A percentile compares a stretch with the other conserved stretches of the same genome.
Evolutionary conservation across 2,797 vertebrate species (phyloP).

Genomic region (Phrynocephalus vlangalii): DNA sequence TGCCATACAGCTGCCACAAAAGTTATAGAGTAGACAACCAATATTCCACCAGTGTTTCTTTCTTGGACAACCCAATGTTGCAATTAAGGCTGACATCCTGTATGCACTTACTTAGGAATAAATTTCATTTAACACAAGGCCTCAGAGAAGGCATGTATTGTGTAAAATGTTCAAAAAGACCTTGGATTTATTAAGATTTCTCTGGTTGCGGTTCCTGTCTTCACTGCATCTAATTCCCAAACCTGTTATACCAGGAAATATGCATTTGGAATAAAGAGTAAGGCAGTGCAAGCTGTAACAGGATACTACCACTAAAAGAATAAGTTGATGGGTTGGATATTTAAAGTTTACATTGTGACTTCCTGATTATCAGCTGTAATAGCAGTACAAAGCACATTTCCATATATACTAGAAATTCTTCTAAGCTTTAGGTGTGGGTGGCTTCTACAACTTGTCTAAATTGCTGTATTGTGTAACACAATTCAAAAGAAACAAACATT

Average conservation of each 20-base stretch:
- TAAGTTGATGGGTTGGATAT: neutral
- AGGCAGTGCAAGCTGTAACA: neutral
- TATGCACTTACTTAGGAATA: neutral
- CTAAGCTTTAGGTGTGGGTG: neutral
- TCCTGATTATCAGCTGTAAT: neutral
- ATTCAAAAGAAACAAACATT: neutral
- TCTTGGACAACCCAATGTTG: neutral
- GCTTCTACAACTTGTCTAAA: neutral
- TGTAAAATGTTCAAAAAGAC: slow-evolving; percentile 36
- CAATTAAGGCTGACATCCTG: neutral
- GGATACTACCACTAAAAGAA: no score
- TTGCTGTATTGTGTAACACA: neutral
- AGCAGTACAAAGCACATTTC: neutral
- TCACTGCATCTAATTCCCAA: neutral
- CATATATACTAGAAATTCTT: neutral
- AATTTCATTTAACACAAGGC: neutral
- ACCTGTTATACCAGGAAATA: neutral
- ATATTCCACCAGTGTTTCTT: slow-evolving; percentile 6
- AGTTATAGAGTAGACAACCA: neutral
- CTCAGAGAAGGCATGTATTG: neutral
- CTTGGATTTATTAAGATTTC: neutral
- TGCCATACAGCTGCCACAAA: neutral
- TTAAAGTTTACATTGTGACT: neutral
- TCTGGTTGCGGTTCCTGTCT: slow-evolving; percentile 11
- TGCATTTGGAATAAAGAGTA: neutral